Conservation (phyloP, 2,113 vertebrate genomes). For the Silurus asotus region DNA sequence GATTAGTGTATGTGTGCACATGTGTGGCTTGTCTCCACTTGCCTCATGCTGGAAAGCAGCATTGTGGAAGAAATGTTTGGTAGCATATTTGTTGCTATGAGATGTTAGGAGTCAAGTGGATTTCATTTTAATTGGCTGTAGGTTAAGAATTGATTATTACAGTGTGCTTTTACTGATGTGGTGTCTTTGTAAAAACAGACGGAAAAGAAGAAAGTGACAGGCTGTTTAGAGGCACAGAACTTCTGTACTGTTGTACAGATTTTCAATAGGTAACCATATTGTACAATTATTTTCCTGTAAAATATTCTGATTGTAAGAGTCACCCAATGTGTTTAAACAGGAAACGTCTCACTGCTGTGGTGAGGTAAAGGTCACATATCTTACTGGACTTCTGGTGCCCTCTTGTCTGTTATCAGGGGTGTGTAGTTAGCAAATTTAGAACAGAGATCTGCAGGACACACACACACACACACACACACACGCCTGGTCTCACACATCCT, state of each 20-base stretch:
- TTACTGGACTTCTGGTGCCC: constrained; percentile 24
- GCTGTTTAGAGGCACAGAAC: background rate
- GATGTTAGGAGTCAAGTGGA: constrained; percentile 2
- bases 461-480: background rate
- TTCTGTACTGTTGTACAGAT: background rate
- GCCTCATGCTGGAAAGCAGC: background rate
- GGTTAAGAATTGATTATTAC: constrained; percentile 10
- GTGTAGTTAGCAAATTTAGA: constrained; percentile 12
- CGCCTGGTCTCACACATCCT: constrained; percentile 23
- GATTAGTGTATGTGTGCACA: background rate
- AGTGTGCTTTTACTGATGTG: constrained; percentile 19
- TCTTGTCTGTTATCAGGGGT: constrained; percentile 35
- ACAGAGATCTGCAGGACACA: background rate
- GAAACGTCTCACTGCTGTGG: constrained; percentile 29
- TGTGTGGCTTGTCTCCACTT: background rate
- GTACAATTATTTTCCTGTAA: background rate
- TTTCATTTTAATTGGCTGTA: constrained; percentile 22
- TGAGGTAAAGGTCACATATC: constrained; percentile 31
- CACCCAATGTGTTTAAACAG: constrained; percentile 4
- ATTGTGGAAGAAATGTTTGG: constrained; percentile 22
- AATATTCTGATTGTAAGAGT: background rate
- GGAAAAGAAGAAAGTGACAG: constrained; percentile 5
- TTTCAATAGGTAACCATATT: background rate
- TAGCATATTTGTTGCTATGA: constrained; percentile 37
- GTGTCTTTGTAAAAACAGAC: constrained; percentile 14